These are phyloP conservation scores for Porites evermanni DNA, from an alignment of 92 coral and sea anemone species.

Conservation along the genomic window DNA sequence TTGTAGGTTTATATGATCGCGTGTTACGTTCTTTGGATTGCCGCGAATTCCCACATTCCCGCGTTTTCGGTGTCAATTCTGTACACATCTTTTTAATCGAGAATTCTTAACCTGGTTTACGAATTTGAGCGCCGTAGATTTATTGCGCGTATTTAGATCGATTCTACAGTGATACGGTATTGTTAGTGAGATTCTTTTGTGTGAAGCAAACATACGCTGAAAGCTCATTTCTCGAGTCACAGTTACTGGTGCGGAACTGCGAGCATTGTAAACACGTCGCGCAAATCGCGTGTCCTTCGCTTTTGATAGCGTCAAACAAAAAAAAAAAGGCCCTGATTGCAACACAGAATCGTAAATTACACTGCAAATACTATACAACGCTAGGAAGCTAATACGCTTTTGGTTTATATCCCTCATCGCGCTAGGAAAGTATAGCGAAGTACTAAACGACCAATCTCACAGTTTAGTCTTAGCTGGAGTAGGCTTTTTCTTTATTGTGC, in stretches of 20 bases:
- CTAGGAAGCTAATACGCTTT: background rate
- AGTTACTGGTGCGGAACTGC: background rate
- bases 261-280: background rate
- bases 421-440: background rate
- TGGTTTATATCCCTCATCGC: background rate
- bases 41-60: slow-evolving; percentile 86
- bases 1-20: slow-evolving; percentile 67
- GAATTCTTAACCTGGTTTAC: background rate
- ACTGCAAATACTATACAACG: background rate
- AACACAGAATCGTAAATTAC: background rate
- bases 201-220: slow-evolving; percentile 61
- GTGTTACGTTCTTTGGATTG: slow-evolving; percentile 53
- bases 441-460: background rate
- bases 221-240: slow-evolving; percentile 13
- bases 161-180: slow-evolving; percentile 43
- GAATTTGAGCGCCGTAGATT: background rate
- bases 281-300: slow-evolving; percentile 10
- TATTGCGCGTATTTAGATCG: background rate
- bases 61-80: slow-evolving; percentile 68
- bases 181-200: slow-evolving; percentile 70
- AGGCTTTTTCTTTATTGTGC: background rate
- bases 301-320: background rate
- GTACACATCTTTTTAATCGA: slow-evolving; percentile 51
- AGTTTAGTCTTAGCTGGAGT: background rate
- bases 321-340: background rate